Evolutionary conservation across 2,113 vertebrate genomes (phyloP).

Genomic region (Ameiurus melas): DNA sequence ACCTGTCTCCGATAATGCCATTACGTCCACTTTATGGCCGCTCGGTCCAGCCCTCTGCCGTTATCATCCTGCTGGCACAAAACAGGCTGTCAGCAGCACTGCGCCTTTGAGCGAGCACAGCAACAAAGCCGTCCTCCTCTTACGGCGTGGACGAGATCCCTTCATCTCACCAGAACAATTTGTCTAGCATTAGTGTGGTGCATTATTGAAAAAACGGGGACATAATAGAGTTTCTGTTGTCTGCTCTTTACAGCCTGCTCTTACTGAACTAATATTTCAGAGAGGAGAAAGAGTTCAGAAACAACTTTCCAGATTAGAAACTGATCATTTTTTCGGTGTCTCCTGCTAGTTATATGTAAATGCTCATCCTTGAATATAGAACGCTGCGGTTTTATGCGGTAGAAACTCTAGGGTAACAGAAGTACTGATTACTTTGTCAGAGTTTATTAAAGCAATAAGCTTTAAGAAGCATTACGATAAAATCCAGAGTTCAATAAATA

Average conservation of each 20-base stretch:
- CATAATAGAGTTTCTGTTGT: constrained; percentile 26
- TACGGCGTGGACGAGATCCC: constrained; percentile 11
- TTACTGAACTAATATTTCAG: not conserved
- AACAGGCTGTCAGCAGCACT: constrained; percentile 36
- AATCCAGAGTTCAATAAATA: too few relatives aligned
- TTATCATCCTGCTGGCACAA: constrained; percentile 48
- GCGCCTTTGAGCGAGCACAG: constrained; percentile 31
- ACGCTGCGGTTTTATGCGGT: not conserved
- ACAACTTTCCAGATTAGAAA: not conserved
- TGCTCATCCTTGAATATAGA: not conserved
- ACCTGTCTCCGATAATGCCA: constrained; percentile 63
- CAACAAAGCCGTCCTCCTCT: constrained; percentile 45
- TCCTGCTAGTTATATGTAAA: not conserved
- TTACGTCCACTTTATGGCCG: constrained; percentile 62
- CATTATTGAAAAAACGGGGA: constrained; percentile 28
- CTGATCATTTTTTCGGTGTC: not conserved
- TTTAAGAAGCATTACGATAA: too few relatives aligned
- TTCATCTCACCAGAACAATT: constrained; percentile 39
- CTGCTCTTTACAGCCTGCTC: constrained; percentile 12
- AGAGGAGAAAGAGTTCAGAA: not conserved
- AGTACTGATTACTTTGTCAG: not conserved
- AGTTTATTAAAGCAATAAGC: not conserved
- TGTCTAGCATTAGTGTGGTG: constrained; percentile 18
- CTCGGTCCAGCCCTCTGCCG: constrained; percentile 43
- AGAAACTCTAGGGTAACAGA: not conserved